Evolutionary conservation across 1,140 invertebrate species (phyloP), one percentile per base, ranked within the genome.

Genomic region (Zophobas morio): DNA sequence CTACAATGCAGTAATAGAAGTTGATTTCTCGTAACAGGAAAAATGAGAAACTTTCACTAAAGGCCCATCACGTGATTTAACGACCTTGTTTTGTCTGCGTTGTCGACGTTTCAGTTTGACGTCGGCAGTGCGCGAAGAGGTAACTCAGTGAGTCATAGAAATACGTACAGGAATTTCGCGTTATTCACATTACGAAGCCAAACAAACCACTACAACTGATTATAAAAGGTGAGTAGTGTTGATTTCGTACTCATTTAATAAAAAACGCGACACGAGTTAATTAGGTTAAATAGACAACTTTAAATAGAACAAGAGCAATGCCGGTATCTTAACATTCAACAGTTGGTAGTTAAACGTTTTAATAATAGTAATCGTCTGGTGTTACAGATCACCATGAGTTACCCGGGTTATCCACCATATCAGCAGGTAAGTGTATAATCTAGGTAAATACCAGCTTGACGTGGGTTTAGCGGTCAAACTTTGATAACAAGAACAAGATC

Each of bases 331-430:
- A 20, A 20, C 20, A 20, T 20, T 66, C 35, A 66, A 66, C 60
- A 54, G 53, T 34, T 40, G 20, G 20, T 20, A 20, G 20, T 20
- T 20, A 20, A 20, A 20, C 20, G 20, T 20, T 20, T 20, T 20
- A 20, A 20, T 20, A 20, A 20, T 20, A 20, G 20, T 20, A 20
- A 20, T 20, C 20, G 20, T 20, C 20, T 20, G 20, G 20, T 20
- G 37, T 51, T 51, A n/a, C 49, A 51, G 49, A 20, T 51, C 36
- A 78, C 57, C 5, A 81, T 81, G 79, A 81, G 79, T 73, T 79
- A 81, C 63, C 78, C 79, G 34, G 79, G 80, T 34, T 81, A 81
- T 57, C 76, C 76, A 39, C 78, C 80, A 35, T 81, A 81, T 80
- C 80, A 81, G 76, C 78, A 78, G 79, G 80, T 81, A 76, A 74